phyloP scores from a whole-genome alignment of 2,888 invertebrate species.

The Lymantria monacha region DNA sequence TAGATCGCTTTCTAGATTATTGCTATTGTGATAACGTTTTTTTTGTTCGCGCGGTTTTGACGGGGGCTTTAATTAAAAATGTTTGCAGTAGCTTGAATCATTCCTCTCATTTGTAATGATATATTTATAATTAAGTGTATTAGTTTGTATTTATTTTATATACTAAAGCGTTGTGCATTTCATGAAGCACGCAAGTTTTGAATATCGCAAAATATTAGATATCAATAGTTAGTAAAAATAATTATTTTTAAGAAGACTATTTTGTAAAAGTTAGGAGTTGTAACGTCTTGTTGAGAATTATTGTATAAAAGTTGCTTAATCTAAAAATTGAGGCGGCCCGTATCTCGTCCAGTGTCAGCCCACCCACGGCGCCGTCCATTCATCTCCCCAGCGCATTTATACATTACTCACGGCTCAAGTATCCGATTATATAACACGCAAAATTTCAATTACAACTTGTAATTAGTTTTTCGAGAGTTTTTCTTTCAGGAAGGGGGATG shows the following conservation, averaged over 20 bases:
- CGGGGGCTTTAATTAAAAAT: constrained; percentile 78
- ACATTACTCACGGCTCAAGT: constrained; percentile 82
- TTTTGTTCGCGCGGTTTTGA: constrained; percentile 67
- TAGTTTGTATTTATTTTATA: no score
- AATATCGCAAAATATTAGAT: not conserved
- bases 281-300: constrained; percentile 53
- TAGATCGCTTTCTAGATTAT: constrained; percentile 81
- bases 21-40: constrained; percentile 76
- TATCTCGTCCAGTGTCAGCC: constrained; percentile 53
- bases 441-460: constrained; percentile 84
- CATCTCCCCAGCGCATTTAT: constrained; percentile 79
- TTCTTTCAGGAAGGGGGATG: constrained; percentile 79
- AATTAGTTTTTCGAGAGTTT: constrained; percentile 84
- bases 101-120: constrained; percentile 44
- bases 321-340: constrained; percentile 60
- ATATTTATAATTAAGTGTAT: constrained; percentile 8
- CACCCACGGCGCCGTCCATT: constrained; percentile 65
- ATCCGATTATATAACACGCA: constrained; percentile 84
- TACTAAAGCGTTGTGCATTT: no score
- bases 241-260: not conserved
- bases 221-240: not conserved
- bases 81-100: constrained; percentile 57
- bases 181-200: no score
- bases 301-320: constrained; percentile 65
- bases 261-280: constrained; percentile 25